phyloP scores from a whole-genome alignment of 2,113 vertebrate genomes.

The Chloropsis hardwickii region DNA sequence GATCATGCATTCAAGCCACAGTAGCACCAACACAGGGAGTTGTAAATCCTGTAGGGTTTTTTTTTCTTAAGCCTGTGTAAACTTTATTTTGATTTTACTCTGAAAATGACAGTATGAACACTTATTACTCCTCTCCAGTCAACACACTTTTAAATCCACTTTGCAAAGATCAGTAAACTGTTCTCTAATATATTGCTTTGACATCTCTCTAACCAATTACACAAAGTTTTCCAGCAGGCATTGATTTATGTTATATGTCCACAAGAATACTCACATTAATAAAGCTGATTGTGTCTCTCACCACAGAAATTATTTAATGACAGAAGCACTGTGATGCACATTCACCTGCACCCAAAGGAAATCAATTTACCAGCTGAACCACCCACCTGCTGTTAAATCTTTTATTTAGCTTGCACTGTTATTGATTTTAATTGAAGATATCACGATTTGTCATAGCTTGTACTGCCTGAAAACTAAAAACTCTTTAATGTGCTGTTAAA shows the following conservation, averaged over 20 bases:
- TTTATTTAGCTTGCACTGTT: background rate
- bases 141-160: background rate
- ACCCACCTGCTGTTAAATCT: background rate
- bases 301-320: slow-evolving; percentile 24
- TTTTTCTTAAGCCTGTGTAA: background rate
- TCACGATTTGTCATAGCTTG: background rate
- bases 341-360: slow-evolving; percentile 27
- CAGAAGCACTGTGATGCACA: background rate
- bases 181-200: background rate
- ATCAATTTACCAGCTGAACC: background rate
- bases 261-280: background rate
- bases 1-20: background rate
- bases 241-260: background rate
- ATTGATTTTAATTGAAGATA: slow-evolving; percentile 43
- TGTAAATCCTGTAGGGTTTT: background rate
- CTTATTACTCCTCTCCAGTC: background rate
- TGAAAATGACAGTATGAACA: background rate
- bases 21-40: background rate
- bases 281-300: slow-evolving; percentile 6
- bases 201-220: background rate
- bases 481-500: background rate
- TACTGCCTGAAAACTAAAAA: background rate
- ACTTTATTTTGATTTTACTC: background rate
- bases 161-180: background rate
- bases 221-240: background rate